A percentile compares a stretch with the other conserved stretches of the same genome.
Evolutionary conservation across 1,140 invertebrate genomes (phyloP).

Genomic region (Pantala flavescens): DNA sequence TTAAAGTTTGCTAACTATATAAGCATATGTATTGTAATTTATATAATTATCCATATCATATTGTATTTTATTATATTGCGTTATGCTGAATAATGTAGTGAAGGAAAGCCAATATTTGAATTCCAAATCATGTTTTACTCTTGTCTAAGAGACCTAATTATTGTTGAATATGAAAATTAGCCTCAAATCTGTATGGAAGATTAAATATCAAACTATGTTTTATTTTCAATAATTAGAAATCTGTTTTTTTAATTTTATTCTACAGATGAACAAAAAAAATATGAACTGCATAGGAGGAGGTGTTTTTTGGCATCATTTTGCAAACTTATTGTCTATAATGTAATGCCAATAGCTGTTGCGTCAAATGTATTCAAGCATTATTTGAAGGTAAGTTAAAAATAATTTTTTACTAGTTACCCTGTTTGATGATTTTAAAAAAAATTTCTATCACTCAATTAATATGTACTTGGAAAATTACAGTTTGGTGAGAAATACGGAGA

Average conservation of each 20-base stretch:
- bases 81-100: no score
- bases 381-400: conserved; percentile 39
- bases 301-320: conserved; percentile 53
- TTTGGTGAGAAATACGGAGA: conserved; percentile 58
- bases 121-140: no score
- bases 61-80: no score
- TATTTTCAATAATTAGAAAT: no score
- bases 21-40: no score
- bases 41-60: no score
- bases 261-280: background rate
- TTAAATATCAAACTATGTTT: no score
- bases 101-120: no score
- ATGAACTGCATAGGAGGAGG: conserved; percentile 45
- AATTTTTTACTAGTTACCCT: background rate
- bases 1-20: no score
- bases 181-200: no score
- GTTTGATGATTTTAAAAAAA: background rate
- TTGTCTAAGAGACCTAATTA: no score
- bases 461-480: conserved; percentile 26
- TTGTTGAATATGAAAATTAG: no score
- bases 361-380: conserved; percentile 53
- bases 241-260: background rate
- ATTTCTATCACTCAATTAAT: background rate
- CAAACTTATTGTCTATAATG: conserved; percentile 57
- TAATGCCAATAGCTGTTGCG: conserved; percentile 45